Evolutionary conservation across 2,113 vertebrate genomes (phyloP).

Genomic region (Desmodus rotundus): DNA sequence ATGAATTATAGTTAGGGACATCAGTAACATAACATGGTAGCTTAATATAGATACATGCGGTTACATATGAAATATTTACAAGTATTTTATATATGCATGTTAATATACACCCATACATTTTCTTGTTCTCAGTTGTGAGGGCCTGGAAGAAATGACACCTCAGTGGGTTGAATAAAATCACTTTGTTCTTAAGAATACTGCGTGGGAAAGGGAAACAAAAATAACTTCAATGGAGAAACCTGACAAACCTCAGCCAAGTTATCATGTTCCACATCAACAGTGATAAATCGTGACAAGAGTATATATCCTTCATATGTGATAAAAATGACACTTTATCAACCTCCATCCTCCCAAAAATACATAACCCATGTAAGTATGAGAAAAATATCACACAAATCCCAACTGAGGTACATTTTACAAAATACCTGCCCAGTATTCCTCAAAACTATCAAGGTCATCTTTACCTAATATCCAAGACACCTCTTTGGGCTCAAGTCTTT

Average conservation of each 20-base stretch:
- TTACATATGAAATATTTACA: not conserved
- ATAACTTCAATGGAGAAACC: not conserved
- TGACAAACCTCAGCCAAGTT: not conserved
- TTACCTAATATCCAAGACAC: not conserved
- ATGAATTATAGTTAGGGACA: not conserved
- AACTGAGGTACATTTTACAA: not conserved
- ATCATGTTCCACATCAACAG: not conserved
- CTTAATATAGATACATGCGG: not conserved
- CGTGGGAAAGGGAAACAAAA: not conserved
- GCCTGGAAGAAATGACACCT: not conserved
- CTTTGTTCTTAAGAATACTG: not conserved
- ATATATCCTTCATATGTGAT: not conserved
- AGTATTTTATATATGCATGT: not conserved
- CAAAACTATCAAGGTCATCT: not conserved
- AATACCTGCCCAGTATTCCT: not conserved
- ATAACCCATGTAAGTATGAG: not conserved
- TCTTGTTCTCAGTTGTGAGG: not conserved
- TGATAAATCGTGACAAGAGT: not conserved
- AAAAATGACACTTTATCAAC: not conserved
- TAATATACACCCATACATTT: not conserved
- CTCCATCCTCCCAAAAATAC: not conserved
- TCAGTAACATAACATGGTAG: not conserved
- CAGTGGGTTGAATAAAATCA: not conserved
- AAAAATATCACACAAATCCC: not conserved
- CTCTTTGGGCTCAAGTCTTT: not conserved